phyloP scores from a whole-genome alignment of 2,797 vertebrate species.

The Spinibarbus caldwelli region DNA sequence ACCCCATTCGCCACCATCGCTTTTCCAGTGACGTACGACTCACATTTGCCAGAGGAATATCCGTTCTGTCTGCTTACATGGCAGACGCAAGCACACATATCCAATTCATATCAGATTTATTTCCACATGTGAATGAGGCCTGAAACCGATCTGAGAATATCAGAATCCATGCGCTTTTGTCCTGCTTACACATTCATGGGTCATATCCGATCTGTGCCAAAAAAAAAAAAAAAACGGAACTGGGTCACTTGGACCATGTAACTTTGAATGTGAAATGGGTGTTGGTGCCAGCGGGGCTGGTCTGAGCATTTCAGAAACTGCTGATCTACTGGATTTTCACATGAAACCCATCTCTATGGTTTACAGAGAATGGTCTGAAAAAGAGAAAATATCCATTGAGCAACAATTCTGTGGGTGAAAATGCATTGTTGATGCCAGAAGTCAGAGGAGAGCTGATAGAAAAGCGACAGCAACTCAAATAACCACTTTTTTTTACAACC shows the following conservation, averaged over 20 bases:
- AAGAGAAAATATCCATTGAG: constrained; percentile 25
- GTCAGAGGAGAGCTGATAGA: constrained; percentile 43
- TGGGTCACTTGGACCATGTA: neutral
- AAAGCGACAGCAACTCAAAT: neutral
- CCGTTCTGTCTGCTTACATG: neutral
- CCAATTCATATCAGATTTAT: neutral
- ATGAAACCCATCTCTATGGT: neutral
- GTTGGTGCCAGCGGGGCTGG: neutral
- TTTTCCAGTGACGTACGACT: too few relatives aligned
- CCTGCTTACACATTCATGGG: neutral
- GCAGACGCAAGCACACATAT: neutral
- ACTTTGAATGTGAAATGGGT: neutral
- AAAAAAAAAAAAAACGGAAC: neutral
- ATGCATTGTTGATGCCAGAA: constrained; percentile 51
- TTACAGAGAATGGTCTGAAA: neutral
- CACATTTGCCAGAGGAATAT: neutral
- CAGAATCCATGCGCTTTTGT: neutral
- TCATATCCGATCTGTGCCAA: too few relatives aligned
- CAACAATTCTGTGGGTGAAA: constrained; percentile 30
- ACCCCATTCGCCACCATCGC: too few relatives aligned
- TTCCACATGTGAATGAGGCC: neutral
- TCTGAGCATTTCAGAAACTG: neutral
- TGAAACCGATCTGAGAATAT: neutral
- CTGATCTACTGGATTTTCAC: neutral
- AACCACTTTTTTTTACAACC: too few relatives aligned